phyloP scores from a whole-genome alignment of 2,888 invertebrate genomes.

The Leptopilina syphax region DNA sequence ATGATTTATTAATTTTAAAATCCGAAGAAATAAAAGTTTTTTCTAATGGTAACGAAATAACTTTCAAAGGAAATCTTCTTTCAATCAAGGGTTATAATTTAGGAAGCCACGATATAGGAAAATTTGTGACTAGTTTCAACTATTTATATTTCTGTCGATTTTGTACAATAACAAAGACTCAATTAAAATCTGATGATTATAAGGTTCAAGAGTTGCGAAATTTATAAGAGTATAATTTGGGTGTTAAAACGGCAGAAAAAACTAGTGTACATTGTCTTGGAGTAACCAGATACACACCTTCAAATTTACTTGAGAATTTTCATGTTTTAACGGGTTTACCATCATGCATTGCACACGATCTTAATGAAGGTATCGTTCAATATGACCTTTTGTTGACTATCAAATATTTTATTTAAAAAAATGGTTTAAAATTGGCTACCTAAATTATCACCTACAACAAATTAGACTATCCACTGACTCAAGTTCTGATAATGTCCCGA shows the following conservation, averaged over 20 bases:
- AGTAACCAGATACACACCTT: neutral
- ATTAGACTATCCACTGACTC: neutral
- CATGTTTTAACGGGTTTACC: neutral
- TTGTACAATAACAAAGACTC: slow-evolving; percentile 47
- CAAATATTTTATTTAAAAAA: slow-evolving; percentile 49
- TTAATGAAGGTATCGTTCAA: slow-evolving; percentile 54
- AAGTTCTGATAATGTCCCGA: neutral
- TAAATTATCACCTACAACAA: neutral
- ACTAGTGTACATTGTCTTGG: neutral
- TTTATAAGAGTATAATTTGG: neutral
- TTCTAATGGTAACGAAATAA: neutral
- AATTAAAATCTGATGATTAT: neutral
- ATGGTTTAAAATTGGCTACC: neutral
- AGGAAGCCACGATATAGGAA: slow-evolving; percentile 61
- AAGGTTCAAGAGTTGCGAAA: neutral
- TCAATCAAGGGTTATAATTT: slow-evolving; percentile 44
- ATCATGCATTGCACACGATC: slow-evolving; percentile 53
- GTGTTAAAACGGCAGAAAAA: neutral
- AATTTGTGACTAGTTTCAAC: slow-evolving; percentile 59
- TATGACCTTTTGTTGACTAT: slow-evolving; percentile 53
- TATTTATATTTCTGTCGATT: slow-evolving; percentile 58
- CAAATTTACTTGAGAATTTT: neutral
- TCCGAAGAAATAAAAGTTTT: slow-evolving; percentile 50
- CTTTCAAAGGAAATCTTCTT: slow-evolving; percentile 54
- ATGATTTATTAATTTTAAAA: slow-evolving; percentile 59